A percentile compares a stretch with the other conserved stretches of the same genome.
phyloP scores from a whole-genome alignment of 2,797 vertebrate species.

The Crenichthys baileyi region DNA sequence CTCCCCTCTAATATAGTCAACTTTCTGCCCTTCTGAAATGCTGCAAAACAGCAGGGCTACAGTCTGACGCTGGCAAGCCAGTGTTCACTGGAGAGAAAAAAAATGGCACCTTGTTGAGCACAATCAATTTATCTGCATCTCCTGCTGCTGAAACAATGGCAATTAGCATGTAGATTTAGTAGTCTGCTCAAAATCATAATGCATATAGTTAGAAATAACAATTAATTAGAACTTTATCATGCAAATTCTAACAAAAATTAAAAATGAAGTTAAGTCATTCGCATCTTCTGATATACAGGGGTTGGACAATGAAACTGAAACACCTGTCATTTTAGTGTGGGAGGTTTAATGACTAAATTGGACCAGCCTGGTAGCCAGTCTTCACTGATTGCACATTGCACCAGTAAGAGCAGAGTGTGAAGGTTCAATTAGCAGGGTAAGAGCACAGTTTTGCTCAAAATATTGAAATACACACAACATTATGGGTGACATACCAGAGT shows the following conservation, averaged over 20 bases:
- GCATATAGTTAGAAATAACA: constrained; percentile 19
- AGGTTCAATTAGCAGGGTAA: too few species aligned
- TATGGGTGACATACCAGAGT: too few species aligned
- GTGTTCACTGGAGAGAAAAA: constrained; percentile 9
- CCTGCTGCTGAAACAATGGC: constrained; percentile 10
- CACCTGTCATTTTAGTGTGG: too few species aligned
- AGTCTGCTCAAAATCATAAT: constrained; percentile 19
- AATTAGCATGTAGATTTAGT: constrained; percentile 12
- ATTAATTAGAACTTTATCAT: constrained; percentile 9
- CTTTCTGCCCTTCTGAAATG: neutral
- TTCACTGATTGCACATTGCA: too few species aligned
- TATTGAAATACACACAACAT: too few species aligned
- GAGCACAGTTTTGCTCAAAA: too few species aligned
- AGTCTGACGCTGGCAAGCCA: constrained; percentile 4
- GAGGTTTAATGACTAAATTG: too few species aligned
- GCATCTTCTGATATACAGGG: constrained; percentile 31
- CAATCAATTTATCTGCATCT: constrained; percentile 18
- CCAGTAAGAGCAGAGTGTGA: too few species aligned
- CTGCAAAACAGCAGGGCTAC: neutral
- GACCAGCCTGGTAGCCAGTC: too few species aligned
- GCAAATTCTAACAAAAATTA: constrained; percentile 2
- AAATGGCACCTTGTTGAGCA: constrained; percentile 6
- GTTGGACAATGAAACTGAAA: too few species aligned
- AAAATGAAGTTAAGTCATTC: constrained; percentile 1
- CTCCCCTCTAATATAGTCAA: neutral